These are phyloP conservation scores for Crocallis elinguaria DNA, from an alignment of 2,888 invertebrate genomes.

Conservation along the genomic window DNA sequence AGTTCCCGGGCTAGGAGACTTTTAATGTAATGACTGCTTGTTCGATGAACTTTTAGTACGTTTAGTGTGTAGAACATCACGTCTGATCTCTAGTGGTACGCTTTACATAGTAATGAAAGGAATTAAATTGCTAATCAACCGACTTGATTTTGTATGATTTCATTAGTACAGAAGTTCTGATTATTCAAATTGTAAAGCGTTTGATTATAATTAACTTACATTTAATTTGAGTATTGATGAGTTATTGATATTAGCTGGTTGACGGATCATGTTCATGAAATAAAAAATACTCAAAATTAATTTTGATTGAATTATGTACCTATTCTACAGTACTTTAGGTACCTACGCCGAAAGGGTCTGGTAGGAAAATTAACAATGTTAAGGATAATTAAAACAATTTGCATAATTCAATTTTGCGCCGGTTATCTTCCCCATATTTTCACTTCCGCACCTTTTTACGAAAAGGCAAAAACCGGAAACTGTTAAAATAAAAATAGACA, in stretches of 20 bases:
- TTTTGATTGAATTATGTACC: background rate
- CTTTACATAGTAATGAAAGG: conserved; percentile 18
- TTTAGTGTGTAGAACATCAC: conserved; percentile 19
- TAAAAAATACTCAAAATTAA: background rate
- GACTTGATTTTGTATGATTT: background rate
- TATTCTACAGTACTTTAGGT: background rate
- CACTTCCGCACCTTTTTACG: conserved; percentile 12
- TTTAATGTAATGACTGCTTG: conserved; percentile 50
- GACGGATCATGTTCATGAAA: background rate
- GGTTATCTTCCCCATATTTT: background rate
- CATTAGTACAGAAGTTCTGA: background rate
- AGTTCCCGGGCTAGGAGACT: conserved; percentile 37
- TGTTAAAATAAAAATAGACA: conserved; percentile 5
- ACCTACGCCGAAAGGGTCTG: background rate
- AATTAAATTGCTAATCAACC: conserved; percentile 9
- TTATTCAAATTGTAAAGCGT: background rate
- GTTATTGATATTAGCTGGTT: too few relatives aligned
- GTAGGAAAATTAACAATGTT: background rate
- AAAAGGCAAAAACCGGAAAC: background rate
- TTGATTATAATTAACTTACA: background rate
- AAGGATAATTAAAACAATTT: conserved; percentile 11
- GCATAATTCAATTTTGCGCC: conserved; percentile 7
- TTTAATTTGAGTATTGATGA: background rate
- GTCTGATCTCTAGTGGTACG: conserved; percentile 2
- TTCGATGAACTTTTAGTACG: conserved; percentile 26